A percentile compares a stretch with the other conserved stretches of the same genome.
Conservation (phyloP, 1,140 invertebrate species). For the Druon quercuslanigerum region DNA sequence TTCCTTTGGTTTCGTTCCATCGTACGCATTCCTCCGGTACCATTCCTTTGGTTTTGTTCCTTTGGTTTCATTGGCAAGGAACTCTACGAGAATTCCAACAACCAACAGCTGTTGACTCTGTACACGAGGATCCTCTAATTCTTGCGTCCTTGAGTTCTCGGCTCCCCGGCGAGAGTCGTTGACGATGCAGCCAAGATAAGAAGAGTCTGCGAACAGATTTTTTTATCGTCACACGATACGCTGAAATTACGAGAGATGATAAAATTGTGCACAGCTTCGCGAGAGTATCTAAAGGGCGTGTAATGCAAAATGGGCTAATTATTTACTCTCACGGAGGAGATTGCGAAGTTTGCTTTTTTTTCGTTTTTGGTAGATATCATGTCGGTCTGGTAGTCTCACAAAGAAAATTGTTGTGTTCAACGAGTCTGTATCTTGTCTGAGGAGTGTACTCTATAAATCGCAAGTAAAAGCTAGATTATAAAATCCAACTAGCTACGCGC, state of each 20-base stretch:
- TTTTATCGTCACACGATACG: constrained; percentile 22
- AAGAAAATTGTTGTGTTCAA: not conserved
- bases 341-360: not conserved
- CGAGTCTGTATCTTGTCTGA: too few species aligned
- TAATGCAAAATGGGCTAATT: constrained; percentile 31
- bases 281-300: constrained; percentile 26
- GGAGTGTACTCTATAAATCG: too few species aligned
- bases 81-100: constrained; percentile 16
- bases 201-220: constrained; percentile 27
- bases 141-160: constrained; percentile 19
- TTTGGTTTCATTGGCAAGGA: constrained; percentile 13
- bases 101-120: constrained; percentile 26
- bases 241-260: constrained; percentile 26
- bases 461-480: too few species aligned
- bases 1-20: constrained; percentile 7
- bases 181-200: constrained; percentile 22
- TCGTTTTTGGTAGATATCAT: not conserved
- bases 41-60: constrained; percentile 28
- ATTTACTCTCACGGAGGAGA: constrained; percentile 19
- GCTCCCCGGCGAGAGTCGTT: constrained; percentile 24
- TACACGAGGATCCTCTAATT: constrained; percentile 28
- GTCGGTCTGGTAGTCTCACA: not conserved
- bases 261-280: constrained; percentile 24
- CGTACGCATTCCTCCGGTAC: constrained; percentile 10
- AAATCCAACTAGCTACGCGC: too few species aligned